These are phyloP conservation scores for Carpatolechia fugitivella DNA, from an alignment of 2,888 invertebrate genomes.

Conservation along the genomic window DNA sequence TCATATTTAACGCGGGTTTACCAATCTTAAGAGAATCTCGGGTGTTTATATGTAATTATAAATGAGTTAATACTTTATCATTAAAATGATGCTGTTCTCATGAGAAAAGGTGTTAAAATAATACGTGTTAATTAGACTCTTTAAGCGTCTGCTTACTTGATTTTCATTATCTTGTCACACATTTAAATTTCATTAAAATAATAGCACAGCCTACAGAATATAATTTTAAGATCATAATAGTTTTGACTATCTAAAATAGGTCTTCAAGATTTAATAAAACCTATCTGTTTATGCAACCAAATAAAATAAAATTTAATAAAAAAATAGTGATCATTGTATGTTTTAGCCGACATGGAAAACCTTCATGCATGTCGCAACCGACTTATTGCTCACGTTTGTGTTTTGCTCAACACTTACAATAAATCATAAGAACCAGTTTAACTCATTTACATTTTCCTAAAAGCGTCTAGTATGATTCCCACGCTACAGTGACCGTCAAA, in stretches of 20 bases:
- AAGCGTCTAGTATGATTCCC: conserved; percentile 36
- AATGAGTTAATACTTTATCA: neutral
- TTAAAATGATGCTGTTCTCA: neutral
- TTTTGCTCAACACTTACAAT: conserved; percentile 26
- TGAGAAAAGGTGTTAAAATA: neutral
- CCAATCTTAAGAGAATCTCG: conserved; percentile 8
- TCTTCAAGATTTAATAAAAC: no score
- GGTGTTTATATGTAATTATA: neutral
- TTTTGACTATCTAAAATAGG: no score
- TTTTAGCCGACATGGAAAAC: no score
- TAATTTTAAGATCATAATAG: no score
- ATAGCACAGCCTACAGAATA: no score
- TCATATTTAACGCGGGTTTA: conserved; percentile 11
- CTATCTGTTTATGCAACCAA: no score
- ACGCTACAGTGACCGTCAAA: conserved; percentile 34
- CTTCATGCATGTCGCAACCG: neutral
- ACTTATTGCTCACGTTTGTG: conserved; percentile 16
- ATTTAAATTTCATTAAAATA: no score
- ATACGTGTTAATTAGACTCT: neutral
- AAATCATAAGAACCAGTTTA: conserved; percentile 39
- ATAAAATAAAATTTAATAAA: no score
- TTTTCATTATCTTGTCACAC: no score
- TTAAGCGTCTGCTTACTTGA: neutral
- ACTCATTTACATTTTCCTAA: conserved; percentile 38
- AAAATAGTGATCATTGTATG: no score